Evolutionary conservation across 2,888 invertebrate genomes (phyloP).

Genomic region (Amphipyra berbera): DNA sequence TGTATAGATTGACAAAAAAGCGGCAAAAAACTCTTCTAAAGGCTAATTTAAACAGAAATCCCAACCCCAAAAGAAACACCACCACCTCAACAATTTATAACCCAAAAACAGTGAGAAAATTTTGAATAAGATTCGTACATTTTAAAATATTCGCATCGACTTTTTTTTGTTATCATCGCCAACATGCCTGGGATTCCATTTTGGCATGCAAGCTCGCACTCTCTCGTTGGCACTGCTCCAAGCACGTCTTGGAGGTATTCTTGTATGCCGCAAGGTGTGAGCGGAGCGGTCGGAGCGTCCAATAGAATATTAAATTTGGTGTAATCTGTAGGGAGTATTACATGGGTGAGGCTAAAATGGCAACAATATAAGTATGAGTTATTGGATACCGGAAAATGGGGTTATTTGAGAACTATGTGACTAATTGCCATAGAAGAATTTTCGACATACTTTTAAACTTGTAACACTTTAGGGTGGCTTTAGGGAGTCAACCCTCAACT

Average conservation of each 20-base stretch:
- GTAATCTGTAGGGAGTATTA: slow-evolving; percentile 18
- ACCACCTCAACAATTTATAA: not conserved
- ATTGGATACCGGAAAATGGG: too few species aligned
- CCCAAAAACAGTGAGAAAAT: slow-evolving; percentile 16
- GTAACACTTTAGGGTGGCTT: too few species aligned
- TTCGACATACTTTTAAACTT: too few species aligned
- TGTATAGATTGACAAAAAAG: too few species aligned
- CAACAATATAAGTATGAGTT: too few species aligned
- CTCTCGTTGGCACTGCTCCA: slow-evolving; percentile 71
- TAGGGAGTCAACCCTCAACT: too few species aligned
- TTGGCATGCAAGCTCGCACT: slow-evolving; percentile 75
- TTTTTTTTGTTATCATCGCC: slow-evolving; percentile 66
- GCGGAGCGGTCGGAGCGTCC: slow-evolving; percentile 25
- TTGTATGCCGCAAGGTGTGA: slow-evolving; percentile 62
- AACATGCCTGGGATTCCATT: slow-evolving; percentile 71
- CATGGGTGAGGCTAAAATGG: too few species aligned
- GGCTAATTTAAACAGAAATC: slow-evolving; percentile 3
- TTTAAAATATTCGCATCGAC: slow-evolving; percentile 61
- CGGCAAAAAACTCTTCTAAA: too few species aligned
- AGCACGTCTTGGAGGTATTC: slow-evolving; percentile 65
- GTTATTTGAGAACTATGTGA: too few species aligned
- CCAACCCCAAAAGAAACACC: not conserved
- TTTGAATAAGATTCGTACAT: slow-evolving; percentile 59
- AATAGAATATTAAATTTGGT: slow-evolving; percentile 48
- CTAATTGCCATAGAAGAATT: too few species aligned